Base-by-base conservation (phyloP, 2,888 invertebrate species). In the Brachypalpus laphriformis region DNA sequence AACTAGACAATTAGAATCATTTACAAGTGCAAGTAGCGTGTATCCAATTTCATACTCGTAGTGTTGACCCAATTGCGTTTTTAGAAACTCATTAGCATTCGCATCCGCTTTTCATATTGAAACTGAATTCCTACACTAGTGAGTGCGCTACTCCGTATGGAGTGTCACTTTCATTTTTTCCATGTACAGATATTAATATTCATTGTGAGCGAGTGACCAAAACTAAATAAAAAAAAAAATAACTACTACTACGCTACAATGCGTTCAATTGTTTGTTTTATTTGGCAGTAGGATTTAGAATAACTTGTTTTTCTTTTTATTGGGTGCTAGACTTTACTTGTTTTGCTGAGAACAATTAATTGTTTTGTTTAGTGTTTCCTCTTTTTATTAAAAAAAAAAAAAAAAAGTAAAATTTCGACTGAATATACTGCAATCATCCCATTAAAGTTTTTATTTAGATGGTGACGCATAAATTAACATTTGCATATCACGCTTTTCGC, bases 141-240 rank as follows among this genome's bases (percentile, higher is more conserved):
- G n/a, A 47, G 66, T 49, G 25, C 34, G 34, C 7, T 16, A 7
- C 22, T 34, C 14, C 8, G 31, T 57, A 54, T 65, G 71, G 78
- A 16, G 57, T 80, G 54, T 70, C 80, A 83, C 83, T 83, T 83
- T 83, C 83, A 59, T 80, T 83, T 83, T 61, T 77, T 20, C 42
- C 37, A 49, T 54, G 71, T 74, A 49, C 28, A 51, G 16, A 49
- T 34, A 63, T 83, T 65, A 70, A 70, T 57, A 74, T 80, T 80
- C 80, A 83, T 70, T 57, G 63, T 57, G 70, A 75, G 57, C 83
- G 16, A 54, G 74, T 83, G 57, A 65, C 72, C 61, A 66, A 77
- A 77, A 47, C 70, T 34, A 28, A 45, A 45, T n/a, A n/a, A n/a
- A n/a, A n/a, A n/a, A n/a, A n/a, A n/a, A n/a, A n/a, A n/a, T n/a